Base-by-base conservation (phyloP, 2,888 invertebrate genomes). In the Psococerastis gibbosa region DNA sequence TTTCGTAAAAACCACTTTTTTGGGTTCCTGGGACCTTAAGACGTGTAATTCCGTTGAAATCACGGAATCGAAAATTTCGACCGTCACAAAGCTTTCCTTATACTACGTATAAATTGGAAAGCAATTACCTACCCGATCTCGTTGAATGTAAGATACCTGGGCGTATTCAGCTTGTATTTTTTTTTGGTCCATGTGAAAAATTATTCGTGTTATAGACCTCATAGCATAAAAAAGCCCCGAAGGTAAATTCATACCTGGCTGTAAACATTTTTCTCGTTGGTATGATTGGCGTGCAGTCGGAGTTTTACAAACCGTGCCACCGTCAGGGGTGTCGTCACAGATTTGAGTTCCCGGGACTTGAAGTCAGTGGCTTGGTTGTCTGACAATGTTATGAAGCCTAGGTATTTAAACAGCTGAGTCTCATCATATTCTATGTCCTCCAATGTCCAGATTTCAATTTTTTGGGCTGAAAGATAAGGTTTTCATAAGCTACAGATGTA, bases 291-390 rank as follows among this genome's bases (percentile, higher is more conserved):
- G 49, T 87, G 80, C 5, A 94, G 67, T 50, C 81, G 73, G 31
- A 95, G 65, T 60, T 91, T 91, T 1, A 94, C 71, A 57, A 82
- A 81, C 13, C 71, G 66, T 4, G 78, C 80, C 33, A 71, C 68
- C 35, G 75, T 74, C 20, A 68, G 75, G 48, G 83, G 84, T 13
- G 94, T 78, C 22, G 85, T 75, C 8, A 84, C 81, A 46, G 82
- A 81, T 61, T 85, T 84, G 31, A 85, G 64, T 56, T 85, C 85
- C 35, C 85, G 64, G 35, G 83, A 83, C 58, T 81, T 82, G 60
- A 76, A 82, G 51, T 76, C 73, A 1, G 82, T 81, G 51, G 73
- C 73, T 50, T 78, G 74, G 62, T 85, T 85, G 57, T 81, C 79
- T 5, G 80, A 78, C 45, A 85, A 64, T 2, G 77, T 76, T 42